Percentiles rank a stretch among this genome's conserved stretches.
phyloP scores from a whole-genome alignment of 2,888 invertebrate species.

The Oligia strigilis region DNA sequence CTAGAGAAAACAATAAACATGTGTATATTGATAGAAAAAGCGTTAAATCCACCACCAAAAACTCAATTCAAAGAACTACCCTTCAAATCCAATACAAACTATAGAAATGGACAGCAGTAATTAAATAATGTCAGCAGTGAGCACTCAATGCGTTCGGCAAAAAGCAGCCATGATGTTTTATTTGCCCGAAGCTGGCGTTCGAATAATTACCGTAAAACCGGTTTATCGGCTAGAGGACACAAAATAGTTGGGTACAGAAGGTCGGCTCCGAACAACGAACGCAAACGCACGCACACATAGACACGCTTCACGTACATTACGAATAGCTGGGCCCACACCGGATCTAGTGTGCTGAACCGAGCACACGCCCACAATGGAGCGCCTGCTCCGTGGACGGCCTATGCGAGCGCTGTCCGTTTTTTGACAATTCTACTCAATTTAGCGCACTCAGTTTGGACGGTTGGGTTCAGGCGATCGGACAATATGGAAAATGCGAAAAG shows the following conservation, averaged over 20 bases:
- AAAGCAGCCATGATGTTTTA: constrained; percentile 49
- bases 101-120: constrained; percentile 31
- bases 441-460: too few relatives aligned
- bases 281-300: not conserved
- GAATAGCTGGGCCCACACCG: not conserved
- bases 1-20: not conserved
- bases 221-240: constrained; percentile 37
- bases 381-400: not conserved
- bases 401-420: not conserved
- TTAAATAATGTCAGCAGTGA: constrained; percentile 46
- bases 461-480: not conserved
- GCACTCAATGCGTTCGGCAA: constrained; percentile 41
- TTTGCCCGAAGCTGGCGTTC: constrained; percentile 47
- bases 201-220: constrained; percentile 53
- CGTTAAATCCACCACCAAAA: not conserved
- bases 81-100: not conserved
- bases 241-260: not conserved
- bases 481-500: too few relatives aligned
- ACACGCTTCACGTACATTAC: not conserved
- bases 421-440: not conserved
- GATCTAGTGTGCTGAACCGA: not conserved
- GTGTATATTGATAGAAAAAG: not conserved
- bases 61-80: not conserved
- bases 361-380: not conserved
- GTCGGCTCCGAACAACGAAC: not conserved